Conservation (phyloP, 2,888 invertebrate species). For the Rhingia rostrata region DNA sequence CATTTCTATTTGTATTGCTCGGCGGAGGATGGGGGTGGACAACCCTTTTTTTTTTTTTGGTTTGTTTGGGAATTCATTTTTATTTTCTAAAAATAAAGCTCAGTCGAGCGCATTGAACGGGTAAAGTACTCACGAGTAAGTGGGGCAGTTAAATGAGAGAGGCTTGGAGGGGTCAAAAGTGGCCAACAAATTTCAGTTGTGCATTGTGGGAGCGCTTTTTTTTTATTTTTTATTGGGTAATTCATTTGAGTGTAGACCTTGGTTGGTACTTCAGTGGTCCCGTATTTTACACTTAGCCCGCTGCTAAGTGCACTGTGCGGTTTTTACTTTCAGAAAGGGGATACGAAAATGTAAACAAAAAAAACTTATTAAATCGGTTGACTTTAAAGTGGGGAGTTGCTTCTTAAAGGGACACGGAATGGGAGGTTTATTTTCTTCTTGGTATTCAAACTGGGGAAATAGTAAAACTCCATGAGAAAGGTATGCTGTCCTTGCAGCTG, state of each 20-base stretch:
- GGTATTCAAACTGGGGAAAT: no score
- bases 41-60: slow-evolving; percentile 10
- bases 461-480: no score
- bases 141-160: slow-evolving; percentile 42
- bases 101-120: slow-evolving; percentile 48
- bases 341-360: no score
- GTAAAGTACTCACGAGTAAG: slow-evolving; percentile 33
- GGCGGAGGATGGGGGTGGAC: not conserved
- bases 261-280: not conserved
- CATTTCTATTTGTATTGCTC: slow-evolving; percentile 23
- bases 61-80: slow-evolving; percentile 18
- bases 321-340: no score
- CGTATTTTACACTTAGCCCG: no score
- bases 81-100: slow-evolving; percentile 62
- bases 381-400: no score
- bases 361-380: no score
- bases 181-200: slow-evolving; percentile 24
- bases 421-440: no score
- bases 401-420: no score
- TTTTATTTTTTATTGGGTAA: slow-evolving; percentile 31
- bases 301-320: no score
- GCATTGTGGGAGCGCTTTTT: slow-evolving; percentile 10
- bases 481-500: no score
- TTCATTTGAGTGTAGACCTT: slow-evolving; percentile 12
- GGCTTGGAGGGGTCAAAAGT: slow-evolving; percentile 8